phyloP scores from a whole-genome alignment of 2,888 invertebrate species.

The Spatulosminthurus flaviceps region DNA sequence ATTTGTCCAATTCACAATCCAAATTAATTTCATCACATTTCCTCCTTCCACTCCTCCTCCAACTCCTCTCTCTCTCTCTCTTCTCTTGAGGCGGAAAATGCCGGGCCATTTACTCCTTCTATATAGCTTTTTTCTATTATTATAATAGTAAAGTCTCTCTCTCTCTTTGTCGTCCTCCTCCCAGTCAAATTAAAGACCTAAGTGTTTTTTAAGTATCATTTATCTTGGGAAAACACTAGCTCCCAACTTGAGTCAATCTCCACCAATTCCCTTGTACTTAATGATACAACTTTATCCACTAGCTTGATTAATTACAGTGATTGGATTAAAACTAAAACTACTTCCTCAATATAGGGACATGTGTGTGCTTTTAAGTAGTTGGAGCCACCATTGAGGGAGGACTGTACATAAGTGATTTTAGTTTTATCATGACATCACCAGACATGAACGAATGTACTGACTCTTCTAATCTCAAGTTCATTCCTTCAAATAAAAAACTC shows the following conservation, averaged over 20 bases:
- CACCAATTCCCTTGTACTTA: neutral
- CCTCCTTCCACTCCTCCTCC: neutral
- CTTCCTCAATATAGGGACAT: neutral
- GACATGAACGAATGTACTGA: too few species aligned
- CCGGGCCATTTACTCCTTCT: too few species aligned
- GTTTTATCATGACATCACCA: too few species aligned
- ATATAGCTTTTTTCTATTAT: too few species aligned
- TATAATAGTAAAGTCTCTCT: too few species aligned
- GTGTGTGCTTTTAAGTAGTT: neutral
- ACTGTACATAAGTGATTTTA: too few species aligned
- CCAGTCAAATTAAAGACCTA: neutral
- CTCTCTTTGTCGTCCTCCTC: too few species aligned
- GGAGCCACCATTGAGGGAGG: neutral
- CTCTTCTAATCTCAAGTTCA: too few species aligned
- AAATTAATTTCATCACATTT: conserved; percentile 27
- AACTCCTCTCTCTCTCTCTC: too few species aligned
- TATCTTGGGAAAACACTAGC: neutral
- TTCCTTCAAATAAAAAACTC: too few species aligned
- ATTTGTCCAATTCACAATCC: conserved; percentile 28
- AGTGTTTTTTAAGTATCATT: conserved; percentile 18
- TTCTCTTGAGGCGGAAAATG: too few species aligned
- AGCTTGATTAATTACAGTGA: conserved; percentile 10
- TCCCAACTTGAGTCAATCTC: neutral
- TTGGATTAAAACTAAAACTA: neutral
- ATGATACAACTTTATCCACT: conserved; percentile 12